Evolutionary conservation across 2,113 vertebrate species (phyloP).

Genomic region (Cyprinodon brontotheroides): DNA sequence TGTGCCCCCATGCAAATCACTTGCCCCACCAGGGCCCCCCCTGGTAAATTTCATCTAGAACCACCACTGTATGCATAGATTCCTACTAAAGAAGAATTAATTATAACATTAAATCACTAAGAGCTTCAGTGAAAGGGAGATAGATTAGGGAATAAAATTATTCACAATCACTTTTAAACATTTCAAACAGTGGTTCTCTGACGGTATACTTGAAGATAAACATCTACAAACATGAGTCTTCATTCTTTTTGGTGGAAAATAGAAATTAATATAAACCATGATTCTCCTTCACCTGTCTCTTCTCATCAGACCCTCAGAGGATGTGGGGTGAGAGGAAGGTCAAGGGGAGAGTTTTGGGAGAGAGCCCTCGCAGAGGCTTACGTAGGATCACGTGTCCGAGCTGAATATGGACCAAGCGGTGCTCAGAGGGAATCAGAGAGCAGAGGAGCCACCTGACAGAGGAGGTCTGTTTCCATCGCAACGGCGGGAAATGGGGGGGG

Average conservation of each 20-base stretch:
- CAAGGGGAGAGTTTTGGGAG: not conserved
- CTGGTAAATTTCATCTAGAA: too few species aligned
- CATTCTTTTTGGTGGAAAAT: not conserved
- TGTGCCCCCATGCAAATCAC: too few species aligned
- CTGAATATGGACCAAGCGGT: slow-evolving; percentile 64
- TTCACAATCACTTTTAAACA: not conserved
- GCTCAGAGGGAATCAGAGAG: slow-evolving; percentile 67
- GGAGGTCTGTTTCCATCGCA: slow-evolving; percentile 75
- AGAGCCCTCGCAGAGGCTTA: slow-evolving; percentile 43
- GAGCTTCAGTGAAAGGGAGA: too few species aligned
- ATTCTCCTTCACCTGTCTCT: slow-evolving; percentile 9
- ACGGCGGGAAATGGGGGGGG: slow-evolving; percentile 36
- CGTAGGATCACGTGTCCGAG: slow-evolving; percentile 48
- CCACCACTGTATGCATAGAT: too few species aligned
- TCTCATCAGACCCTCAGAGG: slow-evolving; percentile 2
- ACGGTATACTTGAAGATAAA: not conserved
- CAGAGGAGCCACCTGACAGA: slow-evolving; percentile 65
- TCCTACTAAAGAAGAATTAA: too few species aligned
- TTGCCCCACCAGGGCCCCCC: too few species aligned
- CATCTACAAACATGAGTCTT: not conserved
- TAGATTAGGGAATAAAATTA: not conserved
- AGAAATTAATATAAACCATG: not conserved
- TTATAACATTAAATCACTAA: too few species aligned
- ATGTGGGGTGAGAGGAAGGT: slow-evolving; percentile 22
- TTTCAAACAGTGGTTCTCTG: too few species aligned